These are phyloP conservation scores for Mnemiopsis leidyi DNA, from an alignment of 37 sponge, comb jelly and placozoan species.

Conservation along the genomic window DNA sequence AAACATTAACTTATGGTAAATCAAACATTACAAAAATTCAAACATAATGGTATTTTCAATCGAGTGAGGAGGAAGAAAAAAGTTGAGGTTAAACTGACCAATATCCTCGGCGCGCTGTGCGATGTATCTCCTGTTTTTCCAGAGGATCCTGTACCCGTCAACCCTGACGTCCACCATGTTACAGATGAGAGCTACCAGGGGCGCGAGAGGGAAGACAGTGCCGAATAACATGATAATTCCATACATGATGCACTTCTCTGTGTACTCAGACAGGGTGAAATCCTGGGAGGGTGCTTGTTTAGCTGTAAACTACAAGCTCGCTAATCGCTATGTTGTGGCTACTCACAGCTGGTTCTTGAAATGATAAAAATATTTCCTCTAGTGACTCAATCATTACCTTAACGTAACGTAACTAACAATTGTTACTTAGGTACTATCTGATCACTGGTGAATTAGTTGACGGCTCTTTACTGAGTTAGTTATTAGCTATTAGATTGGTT, in stretches of 20 bases:
- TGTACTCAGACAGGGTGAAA: constrained; percentile 66
- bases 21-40: neutral
- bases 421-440: too few species aligned
- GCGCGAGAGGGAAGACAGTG: constrained; percentile 68
- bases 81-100: constrained; percentile 10
- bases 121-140: constrained; percentile 65
- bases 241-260: constrained; percentile 67
- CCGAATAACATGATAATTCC: constrained; percentile 68
- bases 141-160: constrained; percentile 64
- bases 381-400: too few species aligned
- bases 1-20: neutral
- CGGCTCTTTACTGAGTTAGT: too few species aligned
- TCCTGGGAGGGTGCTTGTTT: constrained; percentile 49
- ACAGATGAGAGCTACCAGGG: constrained; percentile 66
- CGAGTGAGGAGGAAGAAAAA: neutral
- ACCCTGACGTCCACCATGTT: constrained; percentile 67
- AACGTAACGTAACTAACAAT: too few species aligned
- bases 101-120: constrained; percentile 60
- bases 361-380: too few species aligned
- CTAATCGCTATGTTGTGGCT: too few species aligned
- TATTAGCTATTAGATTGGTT: too few species aligned
- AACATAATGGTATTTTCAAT: neutral
- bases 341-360: too few species aligned
- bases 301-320: too few species aligned
- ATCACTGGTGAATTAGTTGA: too few species aligned